A percentile compares a stretch with the other conserved stretches of the same genome.
Conservation (phyloP, 2,888 invertebrate species). For the Sinodicranocentrus sp. region DNA sequence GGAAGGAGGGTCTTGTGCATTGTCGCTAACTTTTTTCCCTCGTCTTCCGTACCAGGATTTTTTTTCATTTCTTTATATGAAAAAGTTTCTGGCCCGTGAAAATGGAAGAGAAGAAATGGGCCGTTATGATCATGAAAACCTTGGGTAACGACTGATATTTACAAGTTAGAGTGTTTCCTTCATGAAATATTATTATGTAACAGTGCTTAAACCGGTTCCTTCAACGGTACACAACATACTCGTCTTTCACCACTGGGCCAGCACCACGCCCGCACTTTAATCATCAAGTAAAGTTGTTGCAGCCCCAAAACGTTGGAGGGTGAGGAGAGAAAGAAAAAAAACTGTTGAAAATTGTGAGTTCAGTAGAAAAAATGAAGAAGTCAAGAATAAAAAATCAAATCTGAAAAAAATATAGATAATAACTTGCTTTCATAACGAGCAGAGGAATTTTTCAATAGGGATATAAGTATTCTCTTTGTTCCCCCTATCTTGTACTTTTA, state of each 20-base stretch:
- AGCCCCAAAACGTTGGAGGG: background rate
- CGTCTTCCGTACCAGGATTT: too few species aligned
- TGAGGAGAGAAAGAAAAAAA: constrained; percentile 4
- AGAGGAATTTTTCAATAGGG: constrained; percentile 10
- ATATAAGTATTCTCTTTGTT: constrained; percentile 6
- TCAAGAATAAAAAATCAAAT: constrained; percentile 9
- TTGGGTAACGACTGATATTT: constrained; percentile 56
- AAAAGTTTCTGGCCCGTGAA: constrained; percentile 29
- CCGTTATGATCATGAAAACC: constrained; percentile 35
- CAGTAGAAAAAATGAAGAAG: constrained; percentile 4
- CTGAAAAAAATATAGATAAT: background rate
- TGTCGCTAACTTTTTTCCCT: too few species aligned
- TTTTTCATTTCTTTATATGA: too few species aligned
- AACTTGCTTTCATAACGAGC: background rate
- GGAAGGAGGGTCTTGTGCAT: background rate
- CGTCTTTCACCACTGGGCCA: constrained; percentile 13
- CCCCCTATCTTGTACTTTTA: too few species aligned
- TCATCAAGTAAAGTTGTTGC: constrained; percentile 4
- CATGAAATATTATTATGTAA: constrained; percentile 56
- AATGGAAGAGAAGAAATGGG: constrained; percentile 30
- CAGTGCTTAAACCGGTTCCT: constrained; percentile 1
- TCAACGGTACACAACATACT: too few species aligned
- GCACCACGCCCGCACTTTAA: constrained; percentile 51
- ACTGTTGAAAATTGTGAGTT: background rate
- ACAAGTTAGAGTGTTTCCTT: constrained; percentile 38